Percentiles rank a stretch among this genome's conserved stretches.
Evolutionary conservation across 2,797 vertebrate genomes (phyloP).

Genomic region (Botia kubotai): DNA sequence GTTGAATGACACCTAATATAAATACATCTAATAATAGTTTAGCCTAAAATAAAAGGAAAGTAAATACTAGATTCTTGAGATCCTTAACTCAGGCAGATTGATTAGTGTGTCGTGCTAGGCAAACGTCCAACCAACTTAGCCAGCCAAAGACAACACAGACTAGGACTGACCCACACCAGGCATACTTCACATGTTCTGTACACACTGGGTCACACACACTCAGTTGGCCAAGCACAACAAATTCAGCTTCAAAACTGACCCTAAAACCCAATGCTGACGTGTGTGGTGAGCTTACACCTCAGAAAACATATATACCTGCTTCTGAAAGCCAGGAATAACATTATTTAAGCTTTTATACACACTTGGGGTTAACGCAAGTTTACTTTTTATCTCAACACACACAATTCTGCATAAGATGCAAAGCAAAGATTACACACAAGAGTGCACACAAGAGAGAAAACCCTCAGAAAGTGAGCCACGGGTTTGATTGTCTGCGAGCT

Average conservation of each 20-base stretch:
- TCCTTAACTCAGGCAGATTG: constrained; percentile 42
- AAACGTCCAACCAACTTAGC: constrained; percentile 39
- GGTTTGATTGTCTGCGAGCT: neutral
- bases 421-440: too few species aligned
- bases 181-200: constrained; percentile 1
- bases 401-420: neutral
- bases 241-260: constrained; percentile 18
- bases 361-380: neutral
- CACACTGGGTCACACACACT: constrained; percentile 14
- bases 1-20: constrained; percentile 3
- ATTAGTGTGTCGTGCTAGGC: constrained; percentile 43
- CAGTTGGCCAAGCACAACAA: constrained; percentile 19
- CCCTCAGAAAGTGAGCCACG: neutral
- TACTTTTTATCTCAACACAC: neutral
- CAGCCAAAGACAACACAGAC: constrained; percentile 49
- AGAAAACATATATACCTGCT: constrained; percentile 19
- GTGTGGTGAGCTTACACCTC: constrained; percentile 1
- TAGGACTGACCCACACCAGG: constrained; percentile 16
- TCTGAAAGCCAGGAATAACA: constrained; percentile 19
- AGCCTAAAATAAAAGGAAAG: constrained; percentile 28
- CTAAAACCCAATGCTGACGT: neutral
- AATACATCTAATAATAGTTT: constrained; percentile 28
- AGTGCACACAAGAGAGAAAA: neutral
- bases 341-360: constrained; percentile 3
- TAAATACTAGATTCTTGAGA: constrained; percentile 27